Conservation (phyloP, 2,113 vertebrate genomes). For the Candoia aspera region DNA sequence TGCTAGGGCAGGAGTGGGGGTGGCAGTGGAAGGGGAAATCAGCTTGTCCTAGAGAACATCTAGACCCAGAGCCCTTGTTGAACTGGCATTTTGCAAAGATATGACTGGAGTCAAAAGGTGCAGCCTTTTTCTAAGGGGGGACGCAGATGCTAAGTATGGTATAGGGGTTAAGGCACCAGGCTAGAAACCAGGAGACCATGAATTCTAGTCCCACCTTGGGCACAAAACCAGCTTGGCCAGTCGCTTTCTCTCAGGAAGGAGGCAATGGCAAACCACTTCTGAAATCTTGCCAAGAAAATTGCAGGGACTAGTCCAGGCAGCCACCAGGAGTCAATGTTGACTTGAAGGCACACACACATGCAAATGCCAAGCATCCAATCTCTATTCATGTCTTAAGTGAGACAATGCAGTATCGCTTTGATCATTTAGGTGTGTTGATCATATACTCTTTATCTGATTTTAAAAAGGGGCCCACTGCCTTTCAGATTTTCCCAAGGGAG, state of each 20-base stretch:
- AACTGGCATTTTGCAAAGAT: background rate
- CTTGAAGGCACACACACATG: background rate
- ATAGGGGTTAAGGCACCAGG: background rate
- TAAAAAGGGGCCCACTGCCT: background rate
- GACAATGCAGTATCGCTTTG: background rate
- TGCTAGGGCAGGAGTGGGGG: background rate
- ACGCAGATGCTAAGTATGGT: background rate
- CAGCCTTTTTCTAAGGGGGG: background rate
- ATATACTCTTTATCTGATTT: background rate
- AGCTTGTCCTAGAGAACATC: background rate
- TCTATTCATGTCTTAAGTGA: background rate
- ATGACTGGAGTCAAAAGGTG: background rate
- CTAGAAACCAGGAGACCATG: background rate
- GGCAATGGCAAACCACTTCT: background rate
- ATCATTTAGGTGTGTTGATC: background rate
- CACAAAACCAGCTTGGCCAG: background rate
- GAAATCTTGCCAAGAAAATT: background rate
- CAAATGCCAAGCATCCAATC: background rate
- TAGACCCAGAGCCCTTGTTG: background rate
- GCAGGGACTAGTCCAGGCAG: background rate
- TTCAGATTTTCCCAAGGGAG: background rate
- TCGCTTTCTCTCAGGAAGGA: background rate
- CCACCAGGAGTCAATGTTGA: background rate
- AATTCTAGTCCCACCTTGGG: background rate
- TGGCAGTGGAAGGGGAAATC: background rate